phyloP scores from a whole-genome alignment of 2,888 invertebrate species.

The Clunio marinus region DNA sequence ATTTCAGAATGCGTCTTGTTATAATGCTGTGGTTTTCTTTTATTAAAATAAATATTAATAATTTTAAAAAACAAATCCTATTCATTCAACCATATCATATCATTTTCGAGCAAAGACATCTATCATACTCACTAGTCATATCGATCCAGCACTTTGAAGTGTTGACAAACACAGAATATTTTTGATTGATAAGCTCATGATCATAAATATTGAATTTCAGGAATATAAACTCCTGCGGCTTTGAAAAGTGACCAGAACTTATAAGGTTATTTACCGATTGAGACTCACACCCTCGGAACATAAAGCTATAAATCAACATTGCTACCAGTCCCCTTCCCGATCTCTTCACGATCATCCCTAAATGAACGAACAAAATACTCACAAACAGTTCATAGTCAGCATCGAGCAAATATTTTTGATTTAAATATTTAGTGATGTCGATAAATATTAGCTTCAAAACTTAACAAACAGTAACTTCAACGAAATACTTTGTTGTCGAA shows the following conservation, averaged over 20 bases:
- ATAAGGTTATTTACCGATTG: constrained; percentile 19
- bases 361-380: not conserved
- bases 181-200: constrained; percentile 32
- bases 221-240: not conserved
- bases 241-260: not conserved
- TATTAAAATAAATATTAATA: no score
- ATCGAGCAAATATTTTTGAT: constrained; percentile 30
- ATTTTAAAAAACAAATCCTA: no score
- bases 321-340: no score
- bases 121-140: constrained; percentile 10
- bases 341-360: no score
- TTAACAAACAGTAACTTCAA: constrained; percentile 19
- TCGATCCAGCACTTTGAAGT: constrained; percentile 6
- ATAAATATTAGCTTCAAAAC: constrained; percentile 16
- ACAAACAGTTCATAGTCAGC: not conserved
- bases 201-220: constrained; percentile 31
- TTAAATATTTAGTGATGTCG: constrained; percentile 28
- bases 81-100: not conserved
- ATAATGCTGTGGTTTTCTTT: no score
- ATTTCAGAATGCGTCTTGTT: no score
- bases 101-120: not conserved
- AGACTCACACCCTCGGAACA: constrained; percentile 4
- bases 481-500: not conserved
- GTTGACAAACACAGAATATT: constrained; percentile 11
- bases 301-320: not conserved